Evolutionary conservation across 2,888 invertebrate genomes (phyloP).

Genomic region (Phragmatobia fuliginosa): DNA sequence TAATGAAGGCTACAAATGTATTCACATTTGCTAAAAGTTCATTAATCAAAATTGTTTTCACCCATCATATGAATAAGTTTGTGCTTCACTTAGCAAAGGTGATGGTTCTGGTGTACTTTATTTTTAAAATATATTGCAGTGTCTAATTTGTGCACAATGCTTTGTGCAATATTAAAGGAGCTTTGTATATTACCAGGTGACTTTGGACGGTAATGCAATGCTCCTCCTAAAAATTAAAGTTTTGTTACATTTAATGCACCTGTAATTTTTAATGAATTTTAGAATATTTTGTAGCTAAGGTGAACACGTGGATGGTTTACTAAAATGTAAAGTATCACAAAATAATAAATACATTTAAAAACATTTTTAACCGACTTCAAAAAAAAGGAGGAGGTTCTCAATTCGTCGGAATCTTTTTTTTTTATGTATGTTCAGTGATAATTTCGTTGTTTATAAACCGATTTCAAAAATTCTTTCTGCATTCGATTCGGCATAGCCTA

Average conservation of each 20-base stretch:
- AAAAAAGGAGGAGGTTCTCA: too few species aligned
- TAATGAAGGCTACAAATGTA: not conserved
- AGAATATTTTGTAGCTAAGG: slow-evolving; percentile 4
- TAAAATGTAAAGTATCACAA: not conserved
- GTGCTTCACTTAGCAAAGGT: slow-evolving; percentile 8
- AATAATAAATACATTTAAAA: not conserved
- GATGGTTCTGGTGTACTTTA: not conserved
- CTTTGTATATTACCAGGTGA: slow-evolving; percentile 66
- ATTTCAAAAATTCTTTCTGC: too few species aligned
- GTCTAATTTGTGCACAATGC: slow-evolving; percentile 21
- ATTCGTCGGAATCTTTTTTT: too few species aligned
- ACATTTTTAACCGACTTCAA: too few species aligned
- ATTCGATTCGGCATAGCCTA: too few species aligned
- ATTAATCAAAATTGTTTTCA: not conserved
- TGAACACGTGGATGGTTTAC: slow-evolving; percentile 15
- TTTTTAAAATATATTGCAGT: not conserved
- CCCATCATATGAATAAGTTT: not conserved
- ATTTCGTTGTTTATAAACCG: too few species aligned
- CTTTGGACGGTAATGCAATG: slow-evolving; percentile 79
- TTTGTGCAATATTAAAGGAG: slow-evolving; percentile 39
- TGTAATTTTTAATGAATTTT: not conserved
- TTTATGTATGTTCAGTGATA: too few species aligned
- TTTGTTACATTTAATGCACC: slow-evolving; percentile 40
- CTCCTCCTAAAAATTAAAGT: slow-evolving; percentile 80
- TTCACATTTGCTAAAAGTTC: not conserved